Evolutionary conservation across 2,113 vertebrate species (phyloP), one percentile per base, ranked within the genome.

Genomic region (Nibea albiflora): DNA sequence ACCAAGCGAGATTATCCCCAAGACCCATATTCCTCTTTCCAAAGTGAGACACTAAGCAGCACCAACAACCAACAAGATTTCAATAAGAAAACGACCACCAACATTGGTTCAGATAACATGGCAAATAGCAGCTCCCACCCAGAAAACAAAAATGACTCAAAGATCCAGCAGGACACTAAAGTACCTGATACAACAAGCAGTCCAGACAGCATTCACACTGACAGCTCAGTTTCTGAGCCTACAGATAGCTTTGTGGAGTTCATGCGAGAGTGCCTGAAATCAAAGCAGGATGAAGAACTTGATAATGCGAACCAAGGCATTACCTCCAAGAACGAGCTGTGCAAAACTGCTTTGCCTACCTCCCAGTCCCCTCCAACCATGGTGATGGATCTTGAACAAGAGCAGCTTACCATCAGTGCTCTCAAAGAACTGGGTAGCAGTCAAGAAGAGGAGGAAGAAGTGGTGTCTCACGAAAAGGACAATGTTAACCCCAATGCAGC

Each of bases 351-450:
- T 19, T 22, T 69, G 14, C 52, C 62, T 44, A 3, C 79, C 44
- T 78, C 57, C 53, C 88, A 76, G 5, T 31, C 63, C 9, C 26
- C 93, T 2, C 93, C 92, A 20, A 77, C 75, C 2, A 82, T 78
- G 52, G 85, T 93, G 66, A 92, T 95, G 68, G 95, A 96, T 69
- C 81, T 96, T 54, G 97, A 97, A 66, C 95, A 97, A 75, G 97
- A 98, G 39, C 83, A 80, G 42, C 93, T 96, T 24, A 97, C 96
- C 1, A 96, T 97, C 84, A 94, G 66, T 89, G 96, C 96, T 50
- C 94, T 97, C 31, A 95, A 95, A 91, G 95, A 96, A 77, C 75
- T 96, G 31, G 93, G 85, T 26, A 91, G 88, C 85, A 92, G 93
- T 83, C 93, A 91, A 20, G 92, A 95, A 3, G 89, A 94, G 15